These are phyloP conservation scores for Sceloporus undulatus DNA, from an alignment of 2,113 vertebrate species.

Conservation along the genomic window DNA sequence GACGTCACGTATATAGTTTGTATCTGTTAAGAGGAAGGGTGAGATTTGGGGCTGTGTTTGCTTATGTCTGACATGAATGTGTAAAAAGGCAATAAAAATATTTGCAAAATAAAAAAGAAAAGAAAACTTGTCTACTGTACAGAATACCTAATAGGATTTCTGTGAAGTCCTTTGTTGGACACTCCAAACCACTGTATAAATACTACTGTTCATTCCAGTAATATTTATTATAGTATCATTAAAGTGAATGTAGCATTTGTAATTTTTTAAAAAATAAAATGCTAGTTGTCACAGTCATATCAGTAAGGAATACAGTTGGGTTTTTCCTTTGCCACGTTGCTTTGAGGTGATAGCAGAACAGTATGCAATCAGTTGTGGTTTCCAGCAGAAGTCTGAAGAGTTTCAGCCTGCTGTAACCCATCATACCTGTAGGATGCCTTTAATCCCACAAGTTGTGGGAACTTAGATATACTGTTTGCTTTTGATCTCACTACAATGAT, in stretches of 20 bases:
- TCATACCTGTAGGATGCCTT: constrained; percentile 71
- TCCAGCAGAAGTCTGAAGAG: constrained; percentile 68
- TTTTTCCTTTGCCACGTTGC: neutral
- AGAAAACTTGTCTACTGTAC: too few species aligned
- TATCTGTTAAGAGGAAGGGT: too few species aligned
- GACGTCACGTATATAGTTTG: too few species aligned
- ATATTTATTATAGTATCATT: too few species aligned
- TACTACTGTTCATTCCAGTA: neutral
- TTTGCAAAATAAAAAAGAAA: too few species aligned
- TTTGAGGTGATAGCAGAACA: constrained; percentile 47
- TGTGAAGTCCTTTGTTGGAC: neutral
- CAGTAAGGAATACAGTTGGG: constrained; percentile 50
- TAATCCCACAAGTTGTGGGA: constrained; percentile 67
- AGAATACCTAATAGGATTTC: too few species aligned
- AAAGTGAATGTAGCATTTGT: constrained; percentile 55
- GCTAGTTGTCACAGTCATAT: constrained; percentile 36
- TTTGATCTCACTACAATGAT: constrained; percentile 76
- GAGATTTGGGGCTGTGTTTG: too few species aligned
- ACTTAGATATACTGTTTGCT: constrained; percentile 57
- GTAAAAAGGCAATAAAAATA: too few species aligned
- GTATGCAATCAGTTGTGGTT: constrained; percentile 52
- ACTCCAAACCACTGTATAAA: neutral
- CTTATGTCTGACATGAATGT: too few species aligned
- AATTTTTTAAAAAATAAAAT: constrained; percentile 56
- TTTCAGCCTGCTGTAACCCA: constrained; percentile 61